These are phyloP conservation scores for Leptogaster cylindrica DNA, from an alignment of 2,888 invertebrate species.

Conservation along the genomic window DNA sequence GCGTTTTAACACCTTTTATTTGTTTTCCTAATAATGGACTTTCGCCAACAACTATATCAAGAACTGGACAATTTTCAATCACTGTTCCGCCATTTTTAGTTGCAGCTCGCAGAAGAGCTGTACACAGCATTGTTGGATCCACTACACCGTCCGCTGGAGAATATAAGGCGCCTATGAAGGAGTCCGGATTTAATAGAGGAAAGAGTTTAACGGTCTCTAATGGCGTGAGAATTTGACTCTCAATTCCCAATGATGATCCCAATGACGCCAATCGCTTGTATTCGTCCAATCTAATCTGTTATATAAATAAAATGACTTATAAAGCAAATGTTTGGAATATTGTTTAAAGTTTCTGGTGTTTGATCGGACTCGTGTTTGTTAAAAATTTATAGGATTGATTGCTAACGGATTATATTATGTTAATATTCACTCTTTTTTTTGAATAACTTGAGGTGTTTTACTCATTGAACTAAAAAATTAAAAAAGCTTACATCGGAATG, in stretches of 20 bases:
- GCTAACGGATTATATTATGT: too few species aligned
- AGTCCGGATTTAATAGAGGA: conserved; percentile 76
- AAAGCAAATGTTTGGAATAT: too few species aligned
- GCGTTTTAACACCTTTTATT: conserved; percentile 78
- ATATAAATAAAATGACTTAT: too few species aligned
- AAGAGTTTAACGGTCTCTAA: conserved; percentile 77
- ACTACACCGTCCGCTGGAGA: conserved; percentile 83
- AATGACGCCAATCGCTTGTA: conserved; percentile 80
- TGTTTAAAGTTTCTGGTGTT: too few species aligned
- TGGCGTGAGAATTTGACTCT: conserved; percentile 75
- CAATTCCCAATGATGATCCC: conserved; percentile 80
- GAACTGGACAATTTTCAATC: conserved; percentile 75
- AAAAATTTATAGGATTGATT: not conserved
- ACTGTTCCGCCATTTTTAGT: conserved; percentile 75
- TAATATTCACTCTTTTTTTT: too few species aligned
- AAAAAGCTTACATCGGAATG: conserved; percentile 63
- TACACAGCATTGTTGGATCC: conserved; percentile 82
- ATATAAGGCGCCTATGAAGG: conserved; percentile 78
- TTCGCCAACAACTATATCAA: conserved; percentile 72
- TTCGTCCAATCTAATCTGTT: conserved; percentile 78
- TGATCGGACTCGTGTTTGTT: too few species aligned
- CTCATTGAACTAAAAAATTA: not conserved
- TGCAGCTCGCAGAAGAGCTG: conserved; percentile 76
- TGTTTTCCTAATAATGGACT: conserved; percentile 63
- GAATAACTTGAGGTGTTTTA: too few species aligned